Evolutionary conservation across 2,888 invertebrate species (phyloP).

Genomic region (Luffia ferchaultella): DNA sequence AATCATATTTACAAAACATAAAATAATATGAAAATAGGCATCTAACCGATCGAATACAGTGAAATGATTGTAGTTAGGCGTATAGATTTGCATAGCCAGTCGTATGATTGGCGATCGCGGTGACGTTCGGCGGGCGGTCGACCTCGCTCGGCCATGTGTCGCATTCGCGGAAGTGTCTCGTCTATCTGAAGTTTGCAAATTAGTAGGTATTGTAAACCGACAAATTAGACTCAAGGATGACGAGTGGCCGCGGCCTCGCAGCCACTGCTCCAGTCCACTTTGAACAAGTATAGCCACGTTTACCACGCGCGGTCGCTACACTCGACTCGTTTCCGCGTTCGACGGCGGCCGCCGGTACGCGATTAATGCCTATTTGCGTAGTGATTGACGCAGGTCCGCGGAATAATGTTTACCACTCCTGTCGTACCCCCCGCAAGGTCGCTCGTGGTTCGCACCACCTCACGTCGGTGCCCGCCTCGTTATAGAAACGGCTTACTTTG

Average conservation of each 20-base stretch:
- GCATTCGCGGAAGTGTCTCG: slow-evolving; percentile 51
- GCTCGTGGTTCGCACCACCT: neutral
- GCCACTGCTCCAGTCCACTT: neutral
- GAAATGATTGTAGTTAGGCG: too few species aligned
- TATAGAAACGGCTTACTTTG: neutral
- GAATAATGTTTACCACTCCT: neutral
- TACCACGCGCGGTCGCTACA: slow-evolving; percentile 8
- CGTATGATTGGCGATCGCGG: too few species aligned
- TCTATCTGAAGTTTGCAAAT: slow-evolving; percentile 38
- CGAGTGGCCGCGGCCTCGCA: neutral
- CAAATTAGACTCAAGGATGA: slow-evolving; percentile 35
- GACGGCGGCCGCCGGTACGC: slow-evolving; percentile 15
- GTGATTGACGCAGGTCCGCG: neutral
- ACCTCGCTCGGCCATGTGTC: slow-evolving; percentile 25
- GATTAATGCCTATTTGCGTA: slow-evolving; percentile 1
- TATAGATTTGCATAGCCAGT: neutral
- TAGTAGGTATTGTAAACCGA: slow-evolving; percentile 29
- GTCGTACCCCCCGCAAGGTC: neutral
- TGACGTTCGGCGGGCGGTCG: slow-evolving; percentile 1
- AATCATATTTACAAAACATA: too few species aligned
- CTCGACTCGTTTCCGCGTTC: slow-evolving; percentile 20
- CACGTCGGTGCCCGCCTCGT: neutral
- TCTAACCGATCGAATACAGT: too few species aligned
- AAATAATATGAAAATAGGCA: too few species aligned
- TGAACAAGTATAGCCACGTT: slow-evolving; percentile 17